Conservation (phyloP, 2,113 vertebrate genomes). For the Daboia siamensis region DNA sequence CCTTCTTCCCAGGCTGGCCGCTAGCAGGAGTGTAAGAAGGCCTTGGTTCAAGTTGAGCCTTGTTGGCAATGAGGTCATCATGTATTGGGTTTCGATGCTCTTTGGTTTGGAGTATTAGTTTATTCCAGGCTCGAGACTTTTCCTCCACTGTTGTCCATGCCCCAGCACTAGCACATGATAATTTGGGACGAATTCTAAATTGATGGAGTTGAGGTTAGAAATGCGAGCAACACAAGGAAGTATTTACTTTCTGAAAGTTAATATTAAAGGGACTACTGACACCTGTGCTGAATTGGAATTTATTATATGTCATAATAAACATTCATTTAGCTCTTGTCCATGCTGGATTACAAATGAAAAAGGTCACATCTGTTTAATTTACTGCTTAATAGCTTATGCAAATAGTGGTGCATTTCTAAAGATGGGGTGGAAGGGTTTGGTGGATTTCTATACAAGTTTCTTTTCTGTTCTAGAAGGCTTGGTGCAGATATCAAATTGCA, state of each 20-base stretch:
- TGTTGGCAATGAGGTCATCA: not conserved
- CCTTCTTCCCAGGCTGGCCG: not conserved
- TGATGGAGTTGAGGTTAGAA: not conserved
- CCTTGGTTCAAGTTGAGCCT: not conserved
- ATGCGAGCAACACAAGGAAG: not conserved
- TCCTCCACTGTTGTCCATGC: not conserved
- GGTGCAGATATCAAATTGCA: not conserved
- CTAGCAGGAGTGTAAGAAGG: not conserved
- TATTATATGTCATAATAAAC: constrained; percentile 10
- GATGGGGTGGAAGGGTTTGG: not conserved
- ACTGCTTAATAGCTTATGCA: constrained; percentile 27
- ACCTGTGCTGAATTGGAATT: constrained; percentile 3
- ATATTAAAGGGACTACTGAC: constrained; percentile 12
- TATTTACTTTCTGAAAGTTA: constrained; percentile 30
- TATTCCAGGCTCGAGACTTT: not conserved
- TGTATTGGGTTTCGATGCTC: not conserved
- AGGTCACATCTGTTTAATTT: constrained; percentile 27
- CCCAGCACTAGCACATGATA: not conserved
- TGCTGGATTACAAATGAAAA: constrained; percentile 15
- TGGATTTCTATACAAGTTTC: not conserved
- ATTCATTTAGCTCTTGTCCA: constrained; percentile 8
- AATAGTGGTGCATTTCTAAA: not conserved
- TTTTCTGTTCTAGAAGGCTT: not conserved
- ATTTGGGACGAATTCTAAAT: not conserved
- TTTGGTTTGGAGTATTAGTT: not conserved